Percentiles rank a stretch among this genome's conserved stretches.
phyloP scores from a whole-genome alignment of 1,140 invertebrate species.

The Apis laboriosa region DNA sequence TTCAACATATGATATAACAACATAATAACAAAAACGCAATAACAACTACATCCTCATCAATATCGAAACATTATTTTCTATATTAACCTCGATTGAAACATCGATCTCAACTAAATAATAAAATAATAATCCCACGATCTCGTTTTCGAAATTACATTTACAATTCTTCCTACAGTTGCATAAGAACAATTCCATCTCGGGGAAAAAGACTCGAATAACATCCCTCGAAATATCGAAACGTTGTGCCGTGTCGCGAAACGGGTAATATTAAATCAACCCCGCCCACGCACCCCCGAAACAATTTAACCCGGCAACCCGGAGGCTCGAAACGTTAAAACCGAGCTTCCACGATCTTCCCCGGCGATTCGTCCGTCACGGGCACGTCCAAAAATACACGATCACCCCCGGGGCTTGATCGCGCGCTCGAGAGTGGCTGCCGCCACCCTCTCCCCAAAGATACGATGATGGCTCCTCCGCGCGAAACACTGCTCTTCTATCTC shows the following conservation, averaged over 20 bases:
- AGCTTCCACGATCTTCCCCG: not conserved
- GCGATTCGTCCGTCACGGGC: conserved; percentile 21
- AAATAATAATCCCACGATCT: no score
- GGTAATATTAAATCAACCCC: conserved; percentile 14
- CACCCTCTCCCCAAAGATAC: not conserved
- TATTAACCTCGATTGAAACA: no score
- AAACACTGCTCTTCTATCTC: not conserved
- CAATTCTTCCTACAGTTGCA: no score
- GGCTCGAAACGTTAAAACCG: not conserved
- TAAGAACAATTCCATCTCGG: not conserved
- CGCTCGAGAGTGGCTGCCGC: not conserved
- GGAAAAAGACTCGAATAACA: not conserved
- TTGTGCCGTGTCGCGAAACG: not conserved
- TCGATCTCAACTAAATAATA: no score
- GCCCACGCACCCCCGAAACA: not conserved
- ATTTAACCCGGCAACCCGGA: not conserved
- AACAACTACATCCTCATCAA: no score
- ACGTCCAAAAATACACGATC: conserved; percentile 20
- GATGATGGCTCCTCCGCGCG: not conserved
- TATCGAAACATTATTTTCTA: no score
- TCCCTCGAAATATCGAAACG: not conserved
- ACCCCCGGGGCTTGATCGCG: not conserved
- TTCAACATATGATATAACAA: no score
- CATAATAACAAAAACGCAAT: no score
- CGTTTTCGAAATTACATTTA: no score